A percentile compares a stretch with the other conserved stretches of the same genome.
These are phyloP conservation scores for Jaculus jaculus DNA, from an alignment of 2,113 vertebrate genomes.

Conservation along the genomic window DNA sequence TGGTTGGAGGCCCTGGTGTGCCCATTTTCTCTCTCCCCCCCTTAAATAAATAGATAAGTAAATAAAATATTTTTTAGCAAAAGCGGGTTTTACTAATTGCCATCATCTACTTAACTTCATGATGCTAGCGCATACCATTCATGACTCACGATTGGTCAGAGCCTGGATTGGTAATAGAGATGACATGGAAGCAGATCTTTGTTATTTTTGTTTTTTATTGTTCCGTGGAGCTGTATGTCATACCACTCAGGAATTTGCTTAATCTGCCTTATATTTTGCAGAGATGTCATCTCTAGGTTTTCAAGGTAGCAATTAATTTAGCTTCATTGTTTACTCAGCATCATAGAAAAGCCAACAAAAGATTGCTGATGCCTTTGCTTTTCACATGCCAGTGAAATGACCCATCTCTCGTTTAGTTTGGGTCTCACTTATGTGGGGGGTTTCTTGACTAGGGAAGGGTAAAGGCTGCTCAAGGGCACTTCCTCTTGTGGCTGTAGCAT, in stretches of 20 bases:
- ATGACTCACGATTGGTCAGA: no score
- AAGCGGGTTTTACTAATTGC: background rate
- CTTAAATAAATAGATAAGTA: no score
- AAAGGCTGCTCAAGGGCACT: background rate
- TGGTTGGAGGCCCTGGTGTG: no score
- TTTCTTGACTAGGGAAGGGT: background rate
- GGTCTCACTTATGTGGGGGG: background rate
- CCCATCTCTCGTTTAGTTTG: background rate
- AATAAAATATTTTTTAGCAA: no score
- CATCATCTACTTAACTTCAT: background rate
- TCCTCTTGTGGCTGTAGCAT: background rate
- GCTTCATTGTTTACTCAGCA: conserved; percentile 24
- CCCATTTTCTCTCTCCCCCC: no score
- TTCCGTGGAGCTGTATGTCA: background rate
- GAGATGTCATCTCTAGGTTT: conserved; percentile 24
- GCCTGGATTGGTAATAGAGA: background rate
- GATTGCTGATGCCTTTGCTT: background rate
- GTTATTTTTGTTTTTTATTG: background rate
- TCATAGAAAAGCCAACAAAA: conserved; percentile 5
- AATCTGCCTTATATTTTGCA: background rate
- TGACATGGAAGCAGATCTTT: background rate
- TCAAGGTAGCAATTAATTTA: conserved; percentile 44
- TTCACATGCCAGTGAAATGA: background rate
- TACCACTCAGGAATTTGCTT: background rate
- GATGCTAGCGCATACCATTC: background rate